Percentiles rank a stretch among this genome's conserved stretches.
phyloP scores from a whole-genome alignment of 2,888 invertebrate genomes.

The Pasiphila rectangulata region DNA sequence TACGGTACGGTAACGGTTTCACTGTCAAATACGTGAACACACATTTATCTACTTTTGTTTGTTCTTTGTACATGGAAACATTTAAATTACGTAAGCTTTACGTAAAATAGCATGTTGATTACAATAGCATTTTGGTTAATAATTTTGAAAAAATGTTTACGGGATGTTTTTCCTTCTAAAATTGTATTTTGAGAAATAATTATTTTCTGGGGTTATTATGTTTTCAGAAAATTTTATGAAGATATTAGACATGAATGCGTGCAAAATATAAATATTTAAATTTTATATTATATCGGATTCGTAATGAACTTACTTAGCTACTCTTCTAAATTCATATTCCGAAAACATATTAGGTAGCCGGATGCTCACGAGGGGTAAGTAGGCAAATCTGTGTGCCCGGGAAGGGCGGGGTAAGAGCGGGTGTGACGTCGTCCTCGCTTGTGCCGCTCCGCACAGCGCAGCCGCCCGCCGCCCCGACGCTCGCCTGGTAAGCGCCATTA shows the following conservation, averaged over 20 bases:
- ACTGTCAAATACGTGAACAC: constrained; percentile 51
- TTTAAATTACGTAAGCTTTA: constrained; percentile 29
- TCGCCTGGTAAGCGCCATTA: constrained; percentile 25
- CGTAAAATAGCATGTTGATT: not conserved
- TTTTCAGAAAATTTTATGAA: too few relatives aligned
- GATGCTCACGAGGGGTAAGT: constrained; percentile 50
- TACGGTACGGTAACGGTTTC: constrained; percentile 57
- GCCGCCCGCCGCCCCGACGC: constrained; percentile 49
- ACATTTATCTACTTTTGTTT: constrained; percentile 46
- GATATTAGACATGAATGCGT: too few relatives aligned
- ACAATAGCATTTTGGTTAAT: too few relatives aligned
- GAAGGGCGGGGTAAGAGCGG: constrained; percentile 50
- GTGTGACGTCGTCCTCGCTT: constrained; percentile 53
- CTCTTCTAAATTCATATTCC: too few relatives aligned
- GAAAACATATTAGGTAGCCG: constrained; percentile 1
- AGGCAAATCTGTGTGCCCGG: constrained; percentile 55
- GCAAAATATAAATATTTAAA: too few relatives aligned
- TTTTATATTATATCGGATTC: too few relatives aligned
- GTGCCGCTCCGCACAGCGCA: constrained; percentile 61
- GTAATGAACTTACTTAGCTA: too few relatives aligned
- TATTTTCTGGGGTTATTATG: too few relatives aligned
- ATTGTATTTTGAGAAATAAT: too few relatives aligned
- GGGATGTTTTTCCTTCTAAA: too few relatives aligned
- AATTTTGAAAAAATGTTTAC: too few relatives aligned
- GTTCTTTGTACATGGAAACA: constrained; percentile 39